phyloP scores from a whole-genome alignment of 2,113 vertebrate genomes.

The Nettapus auritus region DNA sequence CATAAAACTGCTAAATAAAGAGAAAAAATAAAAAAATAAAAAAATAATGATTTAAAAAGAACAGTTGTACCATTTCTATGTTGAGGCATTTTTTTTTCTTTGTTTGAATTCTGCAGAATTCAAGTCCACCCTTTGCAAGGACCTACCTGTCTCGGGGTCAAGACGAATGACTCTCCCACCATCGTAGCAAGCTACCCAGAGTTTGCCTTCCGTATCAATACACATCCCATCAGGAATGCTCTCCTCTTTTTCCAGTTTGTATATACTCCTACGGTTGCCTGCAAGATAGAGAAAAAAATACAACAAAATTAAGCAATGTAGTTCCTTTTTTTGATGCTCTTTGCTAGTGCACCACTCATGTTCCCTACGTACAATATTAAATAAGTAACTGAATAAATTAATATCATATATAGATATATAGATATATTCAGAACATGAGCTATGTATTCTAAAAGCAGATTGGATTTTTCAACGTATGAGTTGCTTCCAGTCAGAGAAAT shows the following conservation, averaged over 20 bases:
- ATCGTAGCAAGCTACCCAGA: conserved; percentile 94
- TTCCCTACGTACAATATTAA: neutral
- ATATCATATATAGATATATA: neutral
- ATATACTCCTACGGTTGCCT: conserved; percentile 81
- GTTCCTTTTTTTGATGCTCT: neutral
- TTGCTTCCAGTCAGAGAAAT: neutral
- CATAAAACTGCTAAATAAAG: neutral
- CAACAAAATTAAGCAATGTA: neutral
- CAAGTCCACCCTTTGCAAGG: neutral
- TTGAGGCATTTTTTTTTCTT: neutral
- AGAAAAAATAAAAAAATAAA: neutral
- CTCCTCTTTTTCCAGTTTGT: conserved; percentile 84
- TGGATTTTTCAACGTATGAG: neutral
- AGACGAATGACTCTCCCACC: conserved; percentile 90
- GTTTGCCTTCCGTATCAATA: conserved; percentile 85
- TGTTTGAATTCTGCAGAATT: neutral
- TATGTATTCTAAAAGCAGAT: neutral
- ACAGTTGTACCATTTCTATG: neutral
- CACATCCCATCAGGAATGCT: conserved; percentile 93
- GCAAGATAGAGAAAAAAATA: neutral
- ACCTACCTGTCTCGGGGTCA: conserved; percentile 88
- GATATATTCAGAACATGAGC: neutral
- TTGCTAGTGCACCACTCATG: neutral
- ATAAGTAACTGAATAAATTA: neutral
- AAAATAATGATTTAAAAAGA: neutral